Conservation (phyloP, 2,888 invertebrate species). For the Diarsia dahlii region DNA sequence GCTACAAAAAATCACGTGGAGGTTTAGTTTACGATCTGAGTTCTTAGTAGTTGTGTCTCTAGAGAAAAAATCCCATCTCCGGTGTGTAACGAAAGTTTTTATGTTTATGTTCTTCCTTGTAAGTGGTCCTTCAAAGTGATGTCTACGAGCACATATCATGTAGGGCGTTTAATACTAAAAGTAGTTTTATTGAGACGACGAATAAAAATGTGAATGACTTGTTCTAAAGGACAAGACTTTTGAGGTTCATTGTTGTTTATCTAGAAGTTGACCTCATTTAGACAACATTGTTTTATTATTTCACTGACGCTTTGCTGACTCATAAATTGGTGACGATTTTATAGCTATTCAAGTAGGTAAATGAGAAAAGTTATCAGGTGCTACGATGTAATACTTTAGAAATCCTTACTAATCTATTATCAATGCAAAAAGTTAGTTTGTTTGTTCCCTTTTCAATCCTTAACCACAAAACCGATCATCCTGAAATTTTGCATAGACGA, state of each 20-base stretch:
- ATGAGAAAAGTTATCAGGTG: background rate
- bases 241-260: background rate
- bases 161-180: constrained; percentile 26
- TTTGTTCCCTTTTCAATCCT: no score
- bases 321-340: background rate
- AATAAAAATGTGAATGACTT: constrained; percentile 4
- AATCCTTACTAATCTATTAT: background rate
- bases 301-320: background rate
- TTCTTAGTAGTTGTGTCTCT: constrained; percentile 32
- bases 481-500: no score
- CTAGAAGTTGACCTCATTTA: background rate
- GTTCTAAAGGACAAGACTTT: background rate
- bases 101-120: constrained; percentile 41
- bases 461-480: no score
- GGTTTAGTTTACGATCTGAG: constrained; percentile 33
- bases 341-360: background rate
- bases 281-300: background rate
- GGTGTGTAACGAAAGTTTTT: constrained; percentile 42
- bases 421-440: no score
- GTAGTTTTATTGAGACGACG: constrained; percentile 29
- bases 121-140: constrained; percentile 48
- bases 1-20: background rate
- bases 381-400: background rate
- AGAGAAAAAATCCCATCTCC: constrained; percentile 29
- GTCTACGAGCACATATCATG: constrained; percentile 14